phyloP scores from a whole-genome alignment of 2,888 invertebrate genomes.

The Rhagophthalmus giganteus region DNA sequence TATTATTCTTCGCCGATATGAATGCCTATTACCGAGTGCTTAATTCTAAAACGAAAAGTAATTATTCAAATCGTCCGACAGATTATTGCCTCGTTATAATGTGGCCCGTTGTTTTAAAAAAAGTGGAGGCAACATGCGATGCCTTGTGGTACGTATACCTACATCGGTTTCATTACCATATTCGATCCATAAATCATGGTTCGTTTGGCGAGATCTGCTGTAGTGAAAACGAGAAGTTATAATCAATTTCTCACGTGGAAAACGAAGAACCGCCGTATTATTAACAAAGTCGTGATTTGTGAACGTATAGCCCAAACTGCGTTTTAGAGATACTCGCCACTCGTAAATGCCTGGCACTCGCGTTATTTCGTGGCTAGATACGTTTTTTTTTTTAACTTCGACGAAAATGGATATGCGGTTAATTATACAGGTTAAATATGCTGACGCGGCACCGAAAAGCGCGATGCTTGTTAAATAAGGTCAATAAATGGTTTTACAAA shows the following conservation, averaged over 20 bases:
- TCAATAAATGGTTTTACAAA: no score
- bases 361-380: background rate
- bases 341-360: background rate
- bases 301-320: conserved; percentile 4
- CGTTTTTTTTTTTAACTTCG: no score
- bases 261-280: conserved; percentile 24
- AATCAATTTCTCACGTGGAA: conserved; percentile 50
- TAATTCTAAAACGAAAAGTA: no score
- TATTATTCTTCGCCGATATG: no score
- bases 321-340: background rate
- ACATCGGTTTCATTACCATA: conserved; percentile 33
- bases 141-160: conserved; percentile 11
- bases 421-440: no score
- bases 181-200: conserved; percentile 36
- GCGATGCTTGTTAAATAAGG: no score
- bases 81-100: background rate
- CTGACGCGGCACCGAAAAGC: no score
- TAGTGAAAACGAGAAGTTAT: conserved; percentile 43
- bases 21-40: no score
- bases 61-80: no score
- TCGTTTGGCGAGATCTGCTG: conserved; percentile 36
- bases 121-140: conserved; percentile 8
- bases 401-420: no score
- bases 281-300: conserved; percentile 22
- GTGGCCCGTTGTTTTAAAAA: conserved; percentile 1